These are phyloP conservation scores for Antheraea pernyi DNA, from an alignment of 1,140 invertebrate species.

Conservation along the genomic window DNA sequence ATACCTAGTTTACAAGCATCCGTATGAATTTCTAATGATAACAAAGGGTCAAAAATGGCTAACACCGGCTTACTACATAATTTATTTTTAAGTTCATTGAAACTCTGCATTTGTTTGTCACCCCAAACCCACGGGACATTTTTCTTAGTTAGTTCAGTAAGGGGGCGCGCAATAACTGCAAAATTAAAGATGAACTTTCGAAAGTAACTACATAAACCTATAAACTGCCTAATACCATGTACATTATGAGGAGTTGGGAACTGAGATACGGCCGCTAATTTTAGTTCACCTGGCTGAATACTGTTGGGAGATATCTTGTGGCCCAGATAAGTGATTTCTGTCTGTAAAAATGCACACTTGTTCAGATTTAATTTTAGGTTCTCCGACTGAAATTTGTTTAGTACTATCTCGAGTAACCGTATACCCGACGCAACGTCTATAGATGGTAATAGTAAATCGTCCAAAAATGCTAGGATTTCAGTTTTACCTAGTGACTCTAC, in stretches of 20 bases:
- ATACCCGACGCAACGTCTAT: background rate
- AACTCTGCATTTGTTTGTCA: constrained; percentile 34
- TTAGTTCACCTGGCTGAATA: constrained; percentile 38
- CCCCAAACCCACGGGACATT: constrained; percentile 43
- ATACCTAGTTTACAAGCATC: too few species aligned
- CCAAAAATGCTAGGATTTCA: constrained; percentile 18
- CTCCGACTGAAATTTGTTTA: background rate
- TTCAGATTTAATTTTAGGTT: constrained; percentile 18
- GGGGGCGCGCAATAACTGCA: constrained; percentile 41
- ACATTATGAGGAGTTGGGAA: constrained; percentile 4
- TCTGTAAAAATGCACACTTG: constrained; percentile 33
- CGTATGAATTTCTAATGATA: too few species aligned
- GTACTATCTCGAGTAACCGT: constrained; percentile 6
- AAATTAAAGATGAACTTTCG: constrained; percentile 48
- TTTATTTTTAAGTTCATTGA: too few species aligned
- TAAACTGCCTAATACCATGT: too few species aligned
- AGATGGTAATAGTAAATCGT: constrained; percentile 12
- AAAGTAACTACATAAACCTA: too few species aligned
- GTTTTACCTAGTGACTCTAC: constrained; percentile 7
- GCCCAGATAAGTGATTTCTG: constrained; percentile 23
- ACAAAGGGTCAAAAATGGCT: too few species aligned
- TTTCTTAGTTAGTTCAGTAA: constrained; percentile 51
- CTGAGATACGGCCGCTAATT: constrained; percentile 38
- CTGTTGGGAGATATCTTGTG: constrained; percentile 20
- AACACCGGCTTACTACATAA: too few species aligned